phyloP scores from a whole-genome alignment of 2,888 invertebrate species.

The Sphinx pinastri region DNA sequence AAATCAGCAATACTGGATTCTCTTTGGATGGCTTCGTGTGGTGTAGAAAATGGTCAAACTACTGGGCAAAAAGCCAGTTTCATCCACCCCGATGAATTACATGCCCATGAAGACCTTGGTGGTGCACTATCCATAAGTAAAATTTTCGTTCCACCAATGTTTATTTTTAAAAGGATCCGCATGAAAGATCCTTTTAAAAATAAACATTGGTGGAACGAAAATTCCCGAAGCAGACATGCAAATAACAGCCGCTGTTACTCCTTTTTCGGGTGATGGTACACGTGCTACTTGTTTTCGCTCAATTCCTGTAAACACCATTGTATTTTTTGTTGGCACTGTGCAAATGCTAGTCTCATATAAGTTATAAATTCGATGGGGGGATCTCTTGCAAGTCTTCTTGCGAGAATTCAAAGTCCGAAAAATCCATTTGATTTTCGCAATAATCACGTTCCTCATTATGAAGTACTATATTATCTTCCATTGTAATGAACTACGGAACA shows the following conservation, averaged over 20 bases:
- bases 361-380: no score
- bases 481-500: no score
- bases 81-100: not conserved
- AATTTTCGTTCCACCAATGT: not conserved
- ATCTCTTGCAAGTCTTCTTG: no score
- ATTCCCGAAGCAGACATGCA: not conserved
- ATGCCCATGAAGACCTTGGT: not conserved
- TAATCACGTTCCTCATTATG: no score
- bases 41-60: not conserved
- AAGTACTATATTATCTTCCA: no score
- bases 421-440: no score
- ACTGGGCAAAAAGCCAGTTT: not conserved
- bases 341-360: no score
- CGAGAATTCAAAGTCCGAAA: no score
- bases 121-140: not conserved
- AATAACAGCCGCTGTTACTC: not conserved
- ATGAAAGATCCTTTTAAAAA: not conserved
- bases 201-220: not conserved
- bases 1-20: not conserved
- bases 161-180: no score
- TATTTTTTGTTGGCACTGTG: not conserved
- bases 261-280: not conserved
- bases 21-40: not conserved
- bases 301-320: not conserved
- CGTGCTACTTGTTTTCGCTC: not conserved